Base-by-base conservation (phyloP, 1,140 invertebrate genomes). In the Ceratoteleas bidentatus region DNA sequence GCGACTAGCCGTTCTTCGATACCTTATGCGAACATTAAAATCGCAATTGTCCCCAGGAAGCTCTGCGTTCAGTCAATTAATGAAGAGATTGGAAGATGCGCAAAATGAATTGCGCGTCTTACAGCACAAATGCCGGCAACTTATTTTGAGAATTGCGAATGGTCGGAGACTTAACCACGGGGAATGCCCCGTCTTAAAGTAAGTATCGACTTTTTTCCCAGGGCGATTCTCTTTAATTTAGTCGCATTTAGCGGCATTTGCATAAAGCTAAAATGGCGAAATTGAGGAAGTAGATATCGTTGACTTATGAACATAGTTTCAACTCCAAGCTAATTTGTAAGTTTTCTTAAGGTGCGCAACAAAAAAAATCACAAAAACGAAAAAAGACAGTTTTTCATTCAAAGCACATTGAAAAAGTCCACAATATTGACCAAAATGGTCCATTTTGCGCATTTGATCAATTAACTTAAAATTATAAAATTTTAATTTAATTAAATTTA, bases 71-170 rank as follows among this genome's bases (percentile, higher is more conserved):
- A 61, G 80, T 43, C 88, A 91, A 33, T 84, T 91, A 13, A 91
- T 89, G 72, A 93, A 95, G 92, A 94, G 94, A 73, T 94, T 96
- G 90, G 94, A 95, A 76, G 93, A 95, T 76, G 95, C 95, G n/a
- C 96, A 96, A 87, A 94, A 93, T 56, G 96, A 97, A 89, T 92
- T 98, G 24, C 93, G 94, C 75, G 93, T 93, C 15, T 89, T 97
- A 14, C 96, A 96, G 88, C 94, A 94, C 69, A 95, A 95, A n/a
- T 97, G 96, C 83, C 92, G 95, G 1, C 94, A 95, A 34, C 90
- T 96, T 10, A 94, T 96, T 84, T 93, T 95, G n/a, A 92, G 93
- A 76, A 95, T 95, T 13, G 93, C 93, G 65, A 54, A 34, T 36
- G 9, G 36, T n/a, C 3, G 73, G 11, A 24, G 24, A 24, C 24